Evolutionary conservation across 2,113 vertebrate species (phyloP), one percentile per base, ranked within the genome.

Genomic region (Phylloscopus trochiloides): DNA sequence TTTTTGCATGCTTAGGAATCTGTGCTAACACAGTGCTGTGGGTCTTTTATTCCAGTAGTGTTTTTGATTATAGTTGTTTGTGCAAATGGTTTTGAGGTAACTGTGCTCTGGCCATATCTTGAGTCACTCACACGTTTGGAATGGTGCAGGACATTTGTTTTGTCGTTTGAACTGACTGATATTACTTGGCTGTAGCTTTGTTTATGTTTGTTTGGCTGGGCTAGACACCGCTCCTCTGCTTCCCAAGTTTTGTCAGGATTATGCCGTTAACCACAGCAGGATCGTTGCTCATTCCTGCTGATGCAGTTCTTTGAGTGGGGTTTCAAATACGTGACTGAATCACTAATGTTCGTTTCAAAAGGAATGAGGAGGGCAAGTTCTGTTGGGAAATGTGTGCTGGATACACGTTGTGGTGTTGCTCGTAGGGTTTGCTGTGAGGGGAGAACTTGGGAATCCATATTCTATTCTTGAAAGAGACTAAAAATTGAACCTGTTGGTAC

Each of bases 191-290:
- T 79, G 58, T 42, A 47, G 50, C 43, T 79, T 28, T 89, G 88
- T 90, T 91, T 92, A 2, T 95, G 1, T 96, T 95, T 96, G 47
- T 93, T 95, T 77, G 92, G 67, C 90, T 66, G 14, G 94, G 81
- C 70, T 67, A 55, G 62, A 40, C 85, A 12, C 34, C 0, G 17
- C 50, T 90, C 54, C 68, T 85, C 70, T 73, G 72, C 84, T 79
- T 65, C 77, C 31, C 26, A 45, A 78, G 67, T 76, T 87, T 70
- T 82, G 84, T 85, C 62, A 77, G 94, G 87, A 68, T 72, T 22
- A 3, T 66, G 88, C 66, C 1, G 2, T 71, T 86, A 80, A 71
- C 92, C 88, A 48, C 96, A 84, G 92, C 14, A 62, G 76, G 94
- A 47, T 78, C 0, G 3, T 90, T 92, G 75, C 74, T 90, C 83